These are phyloP conservation scores for Chlamydotis undulata DNA, from an alignment of 2,113 vertebrate genomes.

Conservation along the genomic window DNA sequence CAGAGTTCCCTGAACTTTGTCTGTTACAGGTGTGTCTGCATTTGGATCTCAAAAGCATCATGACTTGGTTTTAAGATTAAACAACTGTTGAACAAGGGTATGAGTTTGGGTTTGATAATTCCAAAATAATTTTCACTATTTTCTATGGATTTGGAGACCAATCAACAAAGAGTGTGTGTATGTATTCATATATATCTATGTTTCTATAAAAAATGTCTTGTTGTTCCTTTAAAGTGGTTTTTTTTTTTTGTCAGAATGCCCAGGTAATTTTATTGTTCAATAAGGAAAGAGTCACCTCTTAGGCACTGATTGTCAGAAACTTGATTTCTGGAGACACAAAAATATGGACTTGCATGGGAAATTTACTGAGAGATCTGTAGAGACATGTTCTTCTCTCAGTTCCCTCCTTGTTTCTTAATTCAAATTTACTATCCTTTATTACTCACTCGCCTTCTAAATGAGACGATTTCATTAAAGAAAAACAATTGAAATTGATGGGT, in stretches of 20 bases:
- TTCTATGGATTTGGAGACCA: background rate
- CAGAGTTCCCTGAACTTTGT: background rate
- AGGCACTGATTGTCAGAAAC: background rate
- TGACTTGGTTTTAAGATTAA: background rate
- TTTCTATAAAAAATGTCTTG: background rate
- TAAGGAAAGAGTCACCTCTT: background rate
- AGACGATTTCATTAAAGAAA: background rate
- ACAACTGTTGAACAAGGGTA: background rate
- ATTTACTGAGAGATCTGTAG: background rate
- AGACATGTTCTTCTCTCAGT: background rate
- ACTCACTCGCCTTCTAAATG: background rate
- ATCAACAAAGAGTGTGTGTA: background rate
- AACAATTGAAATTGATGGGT: background rate
- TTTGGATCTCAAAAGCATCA: background rate
- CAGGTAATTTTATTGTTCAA: background rate
- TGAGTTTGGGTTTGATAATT: background rate
- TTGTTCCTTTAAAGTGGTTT: background rate
- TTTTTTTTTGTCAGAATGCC: background rate
- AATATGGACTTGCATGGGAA: background rate
- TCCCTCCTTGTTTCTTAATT: background rate
- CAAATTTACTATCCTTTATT: background rate
- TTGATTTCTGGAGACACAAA: background rate
- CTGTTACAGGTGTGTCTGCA: accelerated
- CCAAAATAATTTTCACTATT: background rate
- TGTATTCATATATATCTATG: too few species aligned